phyloP scores from a whole-genome alignment of 2,888 invertebrate species.

The Electrophaes corylata region DNA sequence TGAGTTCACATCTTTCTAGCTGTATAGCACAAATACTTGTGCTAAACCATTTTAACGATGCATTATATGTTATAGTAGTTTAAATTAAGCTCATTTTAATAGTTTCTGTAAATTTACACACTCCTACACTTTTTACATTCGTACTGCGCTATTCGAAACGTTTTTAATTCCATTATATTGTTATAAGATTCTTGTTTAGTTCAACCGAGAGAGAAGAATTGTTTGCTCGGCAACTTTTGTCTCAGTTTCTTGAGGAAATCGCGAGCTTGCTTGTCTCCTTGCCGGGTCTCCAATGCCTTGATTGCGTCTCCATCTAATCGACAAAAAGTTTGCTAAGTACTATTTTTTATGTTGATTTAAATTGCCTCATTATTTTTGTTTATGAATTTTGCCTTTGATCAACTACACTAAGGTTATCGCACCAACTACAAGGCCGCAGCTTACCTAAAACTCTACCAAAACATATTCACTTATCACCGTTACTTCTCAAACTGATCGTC shows the following conservation, averaged over 20 bases:
- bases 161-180: constrained; percentile 5
- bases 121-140: not conserved
- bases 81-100: no score
- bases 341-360: not conserved
- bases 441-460: no score
- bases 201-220: constrained; percentile 76
- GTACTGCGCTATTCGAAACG: not conserved
- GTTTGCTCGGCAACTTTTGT: constrained; percentile 81
- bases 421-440: no score
- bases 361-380: no score
- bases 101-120: not conserved
- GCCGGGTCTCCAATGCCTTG: constrained; percentile 91
- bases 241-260: constrained; percentile 94
- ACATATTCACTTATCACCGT: no score
- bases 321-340: constrained; percentile 24
- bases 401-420: no score
- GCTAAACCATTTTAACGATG: not conserved
- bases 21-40: no score
- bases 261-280: constrained; percentile 94
- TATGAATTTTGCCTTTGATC: not conserved
- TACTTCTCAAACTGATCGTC: no score
- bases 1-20: no score
- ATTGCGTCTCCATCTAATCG: constrained; percentile 88
- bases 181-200: constrained; percentile 7
- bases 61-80: no score